These are phyloP conservation scores for Cacatua alba DNA, from an alignment of 2,113 vertebrate genomes.

Conservation along the genomic window DNA sequence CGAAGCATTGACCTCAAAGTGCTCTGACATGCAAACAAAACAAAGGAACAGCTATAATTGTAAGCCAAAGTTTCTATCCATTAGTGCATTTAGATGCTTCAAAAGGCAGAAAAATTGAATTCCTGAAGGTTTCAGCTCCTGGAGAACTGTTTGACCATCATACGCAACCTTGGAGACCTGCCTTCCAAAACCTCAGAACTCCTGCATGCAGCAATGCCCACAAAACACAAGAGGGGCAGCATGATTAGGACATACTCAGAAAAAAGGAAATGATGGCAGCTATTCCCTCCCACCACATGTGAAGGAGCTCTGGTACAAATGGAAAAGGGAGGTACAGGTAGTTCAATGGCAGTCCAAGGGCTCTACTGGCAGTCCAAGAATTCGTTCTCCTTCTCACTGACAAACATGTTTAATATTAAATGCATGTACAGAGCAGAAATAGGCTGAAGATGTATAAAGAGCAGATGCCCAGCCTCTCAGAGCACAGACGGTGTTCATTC, in stretches of 20 bases:
- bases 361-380: neutral
- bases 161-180: neutral
- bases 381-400: neutral
- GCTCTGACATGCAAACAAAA: slow-evolving; percentile 17
- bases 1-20: slow-evolving; percentile 20
- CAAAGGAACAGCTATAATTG: slow-evolving; percentile 2
- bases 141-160: neutral
- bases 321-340: neutral
- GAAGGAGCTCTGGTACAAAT: neutral
- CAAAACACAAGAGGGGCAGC: neutral
- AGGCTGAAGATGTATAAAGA: neutral
- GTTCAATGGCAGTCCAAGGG: neutral
- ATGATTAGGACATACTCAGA: neutral
- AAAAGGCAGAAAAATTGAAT: neutral
- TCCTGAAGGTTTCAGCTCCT: neutral
- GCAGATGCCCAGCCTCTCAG: neutral
- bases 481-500: accelerated
- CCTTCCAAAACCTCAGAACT: neutral
- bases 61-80: neutral
- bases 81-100: neutral
- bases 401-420: neutral
- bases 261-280: neutral
- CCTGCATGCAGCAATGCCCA: neutral
- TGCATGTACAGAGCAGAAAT: neutral
- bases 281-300: neutral